phyloP scores from a whole-genome alignment of 2,797 vertebrate species.

The Anomalospiza imberbis region DNA sequence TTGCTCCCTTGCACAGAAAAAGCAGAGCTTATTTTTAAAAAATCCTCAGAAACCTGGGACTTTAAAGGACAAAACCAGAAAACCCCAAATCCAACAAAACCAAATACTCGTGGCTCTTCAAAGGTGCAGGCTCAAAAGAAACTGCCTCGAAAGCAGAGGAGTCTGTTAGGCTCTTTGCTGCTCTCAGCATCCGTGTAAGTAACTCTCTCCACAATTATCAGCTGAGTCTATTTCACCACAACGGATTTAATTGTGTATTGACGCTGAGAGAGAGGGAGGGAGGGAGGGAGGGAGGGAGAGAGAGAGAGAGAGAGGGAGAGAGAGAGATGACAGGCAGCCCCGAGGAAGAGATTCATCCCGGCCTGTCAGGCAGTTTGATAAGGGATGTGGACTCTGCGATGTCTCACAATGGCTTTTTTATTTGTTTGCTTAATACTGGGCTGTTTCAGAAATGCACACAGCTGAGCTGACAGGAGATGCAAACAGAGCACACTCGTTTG shows the following conservation, averaged over 20 bases:
- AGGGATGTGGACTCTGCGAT: constrained; percentile 49
- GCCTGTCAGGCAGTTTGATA: constrained; percentile 57
- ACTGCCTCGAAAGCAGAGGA: background rate
- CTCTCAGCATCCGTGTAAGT: constrained; percentile 7
- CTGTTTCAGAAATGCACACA: constrained; percentile 55
- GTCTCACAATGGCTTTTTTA: constrained; percentile 72
- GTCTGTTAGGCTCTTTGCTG: background rate
- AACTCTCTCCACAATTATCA: constrained; percentile 1
- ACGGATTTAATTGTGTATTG: constrained; percentile 57
- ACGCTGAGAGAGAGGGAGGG: background rate
- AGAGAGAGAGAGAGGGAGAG: background rate
- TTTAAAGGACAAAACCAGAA: background rate
- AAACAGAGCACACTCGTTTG: constrained; percentile 54
- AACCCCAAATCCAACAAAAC: background rate
- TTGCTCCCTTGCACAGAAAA: background rate
- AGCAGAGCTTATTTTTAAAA: background rate
- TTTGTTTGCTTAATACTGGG: constrained; percentile 67
- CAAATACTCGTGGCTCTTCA: background rate
- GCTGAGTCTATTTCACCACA: constrained; percentile 34
- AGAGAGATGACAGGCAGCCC: constrained; percentile 11
- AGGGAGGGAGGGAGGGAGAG: background rate
- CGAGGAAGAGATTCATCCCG: constrained; percentile 31
- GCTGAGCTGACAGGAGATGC: constrained; percentile 61
- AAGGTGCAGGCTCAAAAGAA: background rate
- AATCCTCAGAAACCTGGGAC: background rate